Base-by-base conservation (phyloP, 2,888 invertebrate species). In the Acrocyrtus sp. region DNA sequence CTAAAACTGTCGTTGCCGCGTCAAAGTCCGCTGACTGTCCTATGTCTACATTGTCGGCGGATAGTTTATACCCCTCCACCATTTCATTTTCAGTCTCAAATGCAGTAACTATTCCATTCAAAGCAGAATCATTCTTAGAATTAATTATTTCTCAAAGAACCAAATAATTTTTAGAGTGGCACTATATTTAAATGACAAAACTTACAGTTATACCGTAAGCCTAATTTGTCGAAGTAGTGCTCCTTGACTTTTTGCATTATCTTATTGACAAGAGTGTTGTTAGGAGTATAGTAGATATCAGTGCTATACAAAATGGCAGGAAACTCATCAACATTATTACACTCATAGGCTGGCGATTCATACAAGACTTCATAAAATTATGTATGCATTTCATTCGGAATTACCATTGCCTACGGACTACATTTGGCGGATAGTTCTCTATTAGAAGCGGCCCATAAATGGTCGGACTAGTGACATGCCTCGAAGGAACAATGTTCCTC, bases 401-500 rank as follows among this genome's bases (percentile, higher is more conserved):
- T 60, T 47, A 80, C 80, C 80, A 80, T 72, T 63, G 74, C 39
- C 57, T 47, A 39, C 72, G 68, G 41, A 76, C 54, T 39, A 78
- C 50, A 17, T 34, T 48, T 15, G 77, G 77, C 19, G 79, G 74
- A 67, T 68, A 72, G 10, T 58, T 54, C 45, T 78, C 78, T 17
- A 83, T 53, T 12, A 73, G 56, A 65, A 82, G 78, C 0, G 85
- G 82, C 5, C 77, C 75, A 81, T 83, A 87, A 12, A 81, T 77
- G 34, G 84, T 83, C 0, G 83, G 82, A 19, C 24, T 53, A 22
- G 70, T 70, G 12, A 70, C 17, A 43, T 70, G 70, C 0, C 86
- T 85, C 0, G 90, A 89, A 70, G 87, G 87, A 0, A 92, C 90
- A 76, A 90, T 85, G 78, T 88, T 88, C 45, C 94, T 87, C 63